Evolutionary conservation across 2,888 invertebrate species (phyloP).

Genomic region (Tuberolachnus salignus): DNA sequence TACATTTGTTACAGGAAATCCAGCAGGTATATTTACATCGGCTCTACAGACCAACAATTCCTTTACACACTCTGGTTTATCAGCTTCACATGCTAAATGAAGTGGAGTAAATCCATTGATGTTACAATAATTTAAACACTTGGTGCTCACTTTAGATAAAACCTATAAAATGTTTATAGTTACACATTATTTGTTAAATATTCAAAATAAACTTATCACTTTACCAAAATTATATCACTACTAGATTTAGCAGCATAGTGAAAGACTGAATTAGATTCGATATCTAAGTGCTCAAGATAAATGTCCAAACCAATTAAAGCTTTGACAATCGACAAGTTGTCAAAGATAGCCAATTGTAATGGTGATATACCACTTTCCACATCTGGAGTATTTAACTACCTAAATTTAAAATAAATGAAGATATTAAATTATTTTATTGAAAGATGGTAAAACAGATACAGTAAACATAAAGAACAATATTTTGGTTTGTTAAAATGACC

Average conservation of each 20-base stretch:
- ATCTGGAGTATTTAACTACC: constrained; percentile 75
- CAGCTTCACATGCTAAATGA: constrained; percentile 81
- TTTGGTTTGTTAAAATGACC: constrained; percentile 74
- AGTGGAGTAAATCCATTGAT: constrained; percentile 83
- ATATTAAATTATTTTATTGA: no score
- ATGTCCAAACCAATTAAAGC: constrained; percentile 58
- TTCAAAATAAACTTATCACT: constrained; percentile 60
- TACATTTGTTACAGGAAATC: constrained; percentile 37
- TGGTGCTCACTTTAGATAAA: constrained; percentile 62
- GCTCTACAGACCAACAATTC: constrained; percentile 83
- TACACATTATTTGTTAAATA: not conserved
- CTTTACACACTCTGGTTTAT: constrained; percentile 87
- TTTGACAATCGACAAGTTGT: constrained; percentile 58
- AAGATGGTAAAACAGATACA: no score
- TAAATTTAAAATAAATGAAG: constrained; percentile 60
- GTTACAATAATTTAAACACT: constrained; percentile 76
- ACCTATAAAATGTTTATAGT: constrained; percentile 61
- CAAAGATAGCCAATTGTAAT: constrained; percentile 68
- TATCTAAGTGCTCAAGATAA: constrained; percentile 74
- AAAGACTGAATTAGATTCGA: constrained; percentile 80
- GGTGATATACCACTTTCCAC: constrained; percentile 77
- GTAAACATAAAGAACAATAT: constrained; percentile 64
- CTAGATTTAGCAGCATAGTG: constrained; percentile 86
- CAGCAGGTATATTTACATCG: constrained; percentile 71
- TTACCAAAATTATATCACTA: constrained; percentile 82